These are phyloP conservation scores for Syrphus vitripennis DNA, from an alignment of 2,888 invertebrate species.

Conservation along the genomic window DNA sequence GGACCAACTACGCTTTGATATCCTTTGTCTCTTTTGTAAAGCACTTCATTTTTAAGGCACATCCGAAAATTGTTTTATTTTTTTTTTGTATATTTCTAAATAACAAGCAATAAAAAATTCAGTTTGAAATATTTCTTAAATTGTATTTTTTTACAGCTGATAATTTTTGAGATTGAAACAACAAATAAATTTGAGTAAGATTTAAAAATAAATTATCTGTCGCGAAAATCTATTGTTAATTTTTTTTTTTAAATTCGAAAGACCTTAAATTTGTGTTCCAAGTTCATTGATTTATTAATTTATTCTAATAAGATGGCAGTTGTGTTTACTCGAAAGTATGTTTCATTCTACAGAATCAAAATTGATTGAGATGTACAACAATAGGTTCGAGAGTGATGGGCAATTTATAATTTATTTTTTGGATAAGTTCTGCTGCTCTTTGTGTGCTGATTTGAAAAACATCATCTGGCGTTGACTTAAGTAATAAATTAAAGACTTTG, in stretches of 20 bases:
- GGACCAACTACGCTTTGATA: conserved; percentile 1
- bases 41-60: conserved; percentile 67
- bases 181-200: background rate
- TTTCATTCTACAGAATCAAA: conserved; percentile 13
- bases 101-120: background rate
- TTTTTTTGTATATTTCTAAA: background rate
- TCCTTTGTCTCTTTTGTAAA: conserved; percentile 10
- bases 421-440: conserved; percentile 33
- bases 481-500: conserved; percentile 35
- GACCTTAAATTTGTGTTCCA: background rate
- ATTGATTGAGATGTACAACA: conserved; percentile 31
- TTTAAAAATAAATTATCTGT: background rate
- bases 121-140: too few relatives aligned
- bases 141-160: background rate
- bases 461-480: conserved; percentile 52
- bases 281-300: conserved; percentile 56
- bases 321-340: background rate
- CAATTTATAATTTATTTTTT: conserved; percentile 35
- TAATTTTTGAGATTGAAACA: background rate
- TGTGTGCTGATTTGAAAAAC: conserved; percentile 43
- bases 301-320: conserved; percentile 5
- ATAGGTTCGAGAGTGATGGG: conserved; percentile 31
- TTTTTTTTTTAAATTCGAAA: background rate
- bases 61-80: conserved; percentile 16
- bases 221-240: background rate